These are phyloP conservation scores for Sphaerophoria taeniata DNA, from an alignment of 2,888 invertebrate genomes.

Conservation along the genomic window DNA sequence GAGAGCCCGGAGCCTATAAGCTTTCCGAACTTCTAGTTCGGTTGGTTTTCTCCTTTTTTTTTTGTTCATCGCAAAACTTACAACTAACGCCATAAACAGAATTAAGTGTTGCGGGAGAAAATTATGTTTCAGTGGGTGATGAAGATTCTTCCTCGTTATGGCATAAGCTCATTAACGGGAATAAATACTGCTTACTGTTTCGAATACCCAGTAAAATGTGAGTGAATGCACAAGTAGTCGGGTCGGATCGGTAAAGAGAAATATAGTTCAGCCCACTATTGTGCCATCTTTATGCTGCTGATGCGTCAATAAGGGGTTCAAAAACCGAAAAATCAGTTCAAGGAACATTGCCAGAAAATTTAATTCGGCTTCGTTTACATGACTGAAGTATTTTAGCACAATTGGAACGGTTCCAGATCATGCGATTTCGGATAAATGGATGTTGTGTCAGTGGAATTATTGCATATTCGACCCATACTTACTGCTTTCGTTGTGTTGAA, in stretches of 20 bases:
- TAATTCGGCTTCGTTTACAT: conserved; percentile 2
- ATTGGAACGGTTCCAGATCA: conserved; percentile 49
- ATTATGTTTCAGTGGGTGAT: background rate
- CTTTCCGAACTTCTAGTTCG: conserved; percentile 1
- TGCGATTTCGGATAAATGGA: too few species aligned
- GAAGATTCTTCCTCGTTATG: conserved; percentile 43
- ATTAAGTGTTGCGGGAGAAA: background rate
- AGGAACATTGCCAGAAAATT: conserved; percentile 62
- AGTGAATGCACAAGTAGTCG: conserved; percentile 11
- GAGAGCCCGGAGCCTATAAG: conserved; percentile 30
- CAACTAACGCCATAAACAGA: background rate
- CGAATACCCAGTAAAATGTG: background rate
- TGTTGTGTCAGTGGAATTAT: background rate
- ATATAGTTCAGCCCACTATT: background rate
- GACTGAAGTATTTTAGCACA: conserved; percentile 48
- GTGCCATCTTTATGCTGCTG: conserved; percentile 9
- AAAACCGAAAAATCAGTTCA: conserved; percentile 60
- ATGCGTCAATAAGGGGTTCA: conserved; percentile 23
- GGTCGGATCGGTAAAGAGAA: background rate
- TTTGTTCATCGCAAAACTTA: background rate
- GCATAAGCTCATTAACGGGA: conserved; percentile 52
- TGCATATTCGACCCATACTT: background rate
- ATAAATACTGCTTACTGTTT: conserved; percentile 36
- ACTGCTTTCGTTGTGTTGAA: background rate
- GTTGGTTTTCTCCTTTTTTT: too few species aligned